These are phyloP conservation scores for Orthosia gracilis DNA, from an alignment of 2,888 invertebrate genomes.

Conservation along the genomic window DNA sequence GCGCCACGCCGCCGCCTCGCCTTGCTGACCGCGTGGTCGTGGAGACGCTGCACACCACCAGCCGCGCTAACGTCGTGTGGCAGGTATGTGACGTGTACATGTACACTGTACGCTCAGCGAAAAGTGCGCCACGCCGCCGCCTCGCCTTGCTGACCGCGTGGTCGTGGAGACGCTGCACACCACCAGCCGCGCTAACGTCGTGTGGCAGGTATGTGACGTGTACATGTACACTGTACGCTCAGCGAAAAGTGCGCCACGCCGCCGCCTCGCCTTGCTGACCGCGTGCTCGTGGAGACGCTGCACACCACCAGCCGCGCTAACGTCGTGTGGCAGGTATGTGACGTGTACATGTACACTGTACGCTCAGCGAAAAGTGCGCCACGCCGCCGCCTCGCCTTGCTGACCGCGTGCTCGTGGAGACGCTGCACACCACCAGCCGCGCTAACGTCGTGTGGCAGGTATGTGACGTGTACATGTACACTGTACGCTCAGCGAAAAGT, in stretches of 20 bases:
- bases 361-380: conserved; percentile 86
- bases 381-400: conserved; percentile 91
- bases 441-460: conserved; percentile 95
- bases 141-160: conserved; percentile 92
- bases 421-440: conserved; percentile 94
- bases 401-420: conserved; percentile 95
- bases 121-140: conserved; percentile 88
- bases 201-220: conserved; percentile 89
- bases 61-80: conserved; percentile 95
- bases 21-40: conserved; percentile 94
- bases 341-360: too few relatives aligned
- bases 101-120: too few relatives aligned
- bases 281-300: conserved; percentile 95
- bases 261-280: conserved; percentile 91
- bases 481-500: conserved; percentile 87
- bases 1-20: conserved; percentile 89
- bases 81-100: conserved; percentile 80
- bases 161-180: conserved; percentile 96
- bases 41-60: conserved; percentile 95
- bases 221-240: too few relatives aligned
- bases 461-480: conserved; percentile 1
- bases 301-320: conserved; percentile 95
- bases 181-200: conserved; percentile 95
- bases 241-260: conserved; percentile 87
- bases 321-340: conserved; percentile 92